Base-by-base conservation (phyloP, 2,888 invertebrate species). In the Mythimna albipuncta region DNA sequence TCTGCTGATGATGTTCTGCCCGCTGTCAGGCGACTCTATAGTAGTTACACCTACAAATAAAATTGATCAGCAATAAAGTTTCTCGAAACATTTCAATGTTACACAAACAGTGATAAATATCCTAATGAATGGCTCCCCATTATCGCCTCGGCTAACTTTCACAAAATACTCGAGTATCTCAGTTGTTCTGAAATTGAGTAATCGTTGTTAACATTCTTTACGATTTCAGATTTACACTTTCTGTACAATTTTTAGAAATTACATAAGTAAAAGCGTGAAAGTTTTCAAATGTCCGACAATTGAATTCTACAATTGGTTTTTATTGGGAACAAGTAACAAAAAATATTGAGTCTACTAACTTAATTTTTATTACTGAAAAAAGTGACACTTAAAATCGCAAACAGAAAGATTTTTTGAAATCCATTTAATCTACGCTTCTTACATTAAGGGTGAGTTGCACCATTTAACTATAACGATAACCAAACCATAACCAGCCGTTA, bases 161-260 rank as follows among this genome's bases (percentile, higher is more conserved):
- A 82, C 71, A 47, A 77, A 64, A 77, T 54, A n/a, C 57, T 71
- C 57, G 64, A 67, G 64, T 62, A 61, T 81, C 55, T 77, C 59
- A 26, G 62, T 65, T 76, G 68, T 64, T 69, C 50, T 41, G 47
- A 55, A 75, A 54, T 66, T 59, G 63, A 26, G 47, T 55, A 69
- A 75, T 50, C n/a, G 26, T 54, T 64, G 44, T 26, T 21, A 61
- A 44, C 35, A 52, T 59, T 73, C 26, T 21, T 10, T 61, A 11
- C 11, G 13, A 54, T 79, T 52, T 54, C 47, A 32, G 58, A 38
- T 11, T 69, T 38, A 55, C 44, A 44, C 47, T 69, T 77, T 77
- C 70, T 69, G 47, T 61, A 9, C 19, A 55, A 38, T 50, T 69
- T 50, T 21, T n/a, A 61, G 21, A 13, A 21, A 50, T 69, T 61